Evolutionary conservation across 2,888 invertebrate genomes (phyloP).

Genomic region (Morpho achilles): DNA sequence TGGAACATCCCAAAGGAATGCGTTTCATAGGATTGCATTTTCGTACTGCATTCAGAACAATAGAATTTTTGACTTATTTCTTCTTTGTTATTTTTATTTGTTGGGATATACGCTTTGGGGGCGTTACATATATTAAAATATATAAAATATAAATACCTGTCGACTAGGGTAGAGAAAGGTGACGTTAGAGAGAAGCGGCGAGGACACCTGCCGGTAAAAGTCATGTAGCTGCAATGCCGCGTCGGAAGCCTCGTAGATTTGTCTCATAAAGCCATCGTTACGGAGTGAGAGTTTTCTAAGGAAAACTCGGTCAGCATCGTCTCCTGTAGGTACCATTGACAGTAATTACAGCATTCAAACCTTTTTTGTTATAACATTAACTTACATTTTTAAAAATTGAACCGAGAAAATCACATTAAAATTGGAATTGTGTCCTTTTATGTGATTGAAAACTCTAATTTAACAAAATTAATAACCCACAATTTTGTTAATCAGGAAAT

Average conservation of each 20-base stretch:
- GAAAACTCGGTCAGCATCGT: neutral
- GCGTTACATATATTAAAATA: neutral
- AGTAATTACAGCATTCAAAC: neutral
- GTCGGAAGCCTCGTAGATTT: constrained; percentile 86
- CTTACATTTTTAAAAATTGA: neutral
- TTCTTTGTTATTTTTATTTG: neutral
- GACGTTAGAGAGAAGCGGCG: constrained; percentile 83
- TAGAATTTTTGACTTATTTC: neutral
- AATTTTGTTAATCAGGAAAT: too few species aligned
- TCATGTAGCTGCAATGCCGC: constrained; percentile 82
- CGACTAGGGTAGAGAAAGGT: constrained; percentile 81
- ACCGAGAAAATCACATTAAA: neutral
- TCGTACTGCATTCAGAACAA: neutral
- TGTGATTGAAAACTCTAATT: neutral
- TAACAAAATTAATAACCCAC: neutral
- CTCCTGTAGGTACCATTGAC: neutral
- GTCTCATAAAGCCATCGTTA: constrained; percentile 83
- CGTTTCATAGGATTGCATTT: neutral
- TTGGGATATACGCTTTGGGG: neutral
- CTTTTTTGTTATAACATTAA: neutral
- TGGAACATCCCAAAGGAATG: too few species aligned
- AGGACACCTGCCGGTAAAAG: constrained; percentile 84
- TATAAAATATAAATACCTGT: constrained; percentile 45
- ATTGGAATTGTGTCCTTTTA: neutral
- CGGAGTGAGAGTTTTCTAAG: constrained; percentile 54